phyloP scores from a whole-genome alignment of 2,888 invertebrate species.

The Amblyteles armatorius region DNA sequence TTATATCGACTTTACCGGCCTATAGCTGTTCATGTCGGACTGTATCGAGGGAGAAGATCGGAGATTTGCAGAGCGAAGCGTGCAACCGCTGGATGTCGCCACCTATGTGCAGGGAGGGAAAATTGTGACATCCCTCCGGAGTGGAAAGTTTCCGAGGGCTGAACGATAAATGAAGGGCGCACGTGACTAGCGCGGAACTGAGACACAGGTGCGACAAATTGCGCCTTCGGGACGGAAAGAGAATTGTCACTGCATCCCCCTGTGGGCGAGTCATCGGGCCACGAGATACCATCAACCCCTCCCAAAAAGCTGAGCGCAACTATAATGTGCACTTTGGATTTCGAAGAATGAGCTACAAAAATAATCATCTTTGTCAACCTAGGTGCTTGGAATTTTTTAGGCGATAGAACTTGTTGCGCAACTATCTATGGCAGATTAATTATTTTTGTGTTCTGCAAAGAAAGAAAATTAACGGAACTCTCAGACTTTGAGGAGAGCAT shows the following conservation, averaged over 20 bases:
- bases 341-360: neutral
- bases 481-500: no score
- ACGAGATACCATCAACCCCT: constrained; percentile 34
- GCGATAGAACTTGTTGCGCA: no score
- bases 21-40: neutral
- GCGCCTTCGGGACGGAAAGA: constrained; percentile 44
- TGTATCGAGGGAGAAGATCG: constrained; percentile 57
- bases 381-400: neutral
- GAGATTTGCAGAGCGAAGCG: constrained; percentile 66
- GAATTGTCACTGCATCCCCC: constrained; percentile 40
- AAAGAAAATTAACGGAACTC: no score
- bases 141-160: constrained; percentile 10
- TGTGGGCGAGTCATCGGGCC: constrained; percentile 20
- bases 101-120: constrained; percentile 17
- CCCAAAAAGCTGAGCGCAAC: neutral
- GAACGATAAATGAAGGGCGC: constrained; percentile 52
- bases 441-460: no score
- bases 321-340: constrained; percentile 15
- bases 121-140: constrained; percentile 2
- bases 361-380: neutral
- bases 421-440: no score
- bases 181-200: constrained; percentile 38
- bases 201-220: constrained; percentile 58
- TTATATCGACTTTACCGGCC: neutral
- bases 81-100: constrained; percentile 48